Evolutionary conservation across 2,888 invertebrate genomes (phyloP).

Genomic region (Scaeva pyrastri): DNA sequence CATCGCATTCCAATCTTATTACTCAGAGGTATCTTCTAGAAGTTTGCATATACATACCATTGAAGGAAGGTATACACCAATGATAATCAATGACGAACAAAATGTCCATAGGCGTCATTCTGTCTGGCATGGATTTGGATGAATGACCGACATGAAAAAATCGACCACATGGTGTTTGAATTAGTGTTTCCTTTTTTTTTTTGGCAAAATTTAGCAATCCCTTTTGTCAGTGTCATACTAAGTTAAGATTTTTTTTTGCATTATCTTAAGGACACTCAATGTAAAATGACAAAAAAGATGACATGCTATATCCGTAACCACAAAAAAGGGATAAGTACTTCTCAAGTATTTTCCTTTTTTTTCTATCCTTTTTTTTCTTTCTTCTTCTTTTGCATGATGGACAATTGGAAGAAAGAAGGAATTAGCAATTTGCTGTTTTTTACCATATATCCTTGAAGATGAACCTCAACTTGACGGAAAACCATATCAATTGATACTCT

Average conservation of each 20-base stretch:
- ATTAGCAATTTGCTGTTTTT: constrained; percentile 64
- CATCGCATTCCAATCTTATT: constrained; percentile 57
- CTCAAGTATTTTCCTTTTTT: constrained; percentile 53
- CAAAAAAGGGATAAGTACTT: constrained; percentile 66
- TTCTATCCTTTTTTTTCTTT: constrained; percentile 10
- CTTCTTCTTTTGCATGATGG: neutral
- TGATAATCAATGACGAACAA: neutral
- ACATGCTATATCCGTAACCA: constrained; percentile 55
- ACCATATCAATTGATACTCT: constrained; percentile 66
- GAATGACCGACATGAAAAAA: neutral
- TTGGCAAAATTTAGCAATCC: too few relatives aligned
- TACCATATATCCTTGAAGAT: constrained; percentile 27
- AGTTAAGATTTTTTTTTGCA: constrained; percentile 44
- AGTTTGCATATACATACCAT: constrained; percentile 30
- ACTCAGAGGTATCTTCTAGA: constrained; percentile 41
- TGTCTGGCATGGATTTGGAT: constrained; percentile 44
- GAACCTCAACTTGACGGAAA: constrained; percentile 64
- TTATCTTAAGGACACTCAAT: constrained; percentile 64
- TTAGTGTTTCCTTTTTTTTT: neutral
- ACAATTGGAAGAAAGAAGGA: constrained; percentile 56
- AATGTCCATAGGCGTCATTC: constrained; percentile 50
- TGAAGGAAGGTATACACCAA: neutral
- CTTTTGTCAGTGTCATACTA: constrained; percentile 27
- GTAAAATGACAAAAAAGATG: constrained; percentile 51
- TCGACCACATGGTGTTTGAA: constrained; percentile 46